Evolutionary conservation across 35 echinoderm and acorn worm species (phyloP).

Genomic region (Lytechinus pictus): DNA sequence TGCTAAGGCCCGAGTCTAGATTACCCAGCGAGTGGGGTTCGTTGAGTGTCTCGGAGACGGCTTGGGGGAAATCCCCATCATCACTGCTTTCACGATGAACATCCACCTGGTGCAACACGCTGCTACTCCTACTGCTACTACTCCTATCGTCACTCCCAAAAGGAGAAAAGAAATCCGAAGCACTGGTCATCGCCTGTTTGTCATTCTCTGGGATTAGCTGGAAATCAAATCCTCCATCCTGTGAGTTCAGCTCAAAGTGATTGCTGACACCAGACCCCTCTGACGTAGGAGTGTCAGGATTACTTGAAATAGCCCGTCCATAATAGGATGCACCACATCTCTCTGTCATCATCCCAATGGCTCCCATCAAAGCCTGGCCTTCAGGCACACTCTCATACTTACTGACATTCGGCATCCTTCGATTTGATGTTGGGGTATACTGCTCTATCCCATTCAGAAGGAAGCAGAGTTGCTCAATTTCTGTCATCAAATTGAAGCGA

Average conservation of each 20-base stretch:
- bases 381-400: neutral
- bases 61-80: neutral
- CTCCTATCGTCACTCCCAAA: neutral
- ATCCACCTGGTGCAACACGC: neutral
- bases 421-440: conserved; percentile 2
- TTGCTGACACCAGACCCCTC: neutral
- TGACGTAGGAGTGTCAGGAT: neutral
- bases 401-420: neutral
- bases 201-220: neutral
- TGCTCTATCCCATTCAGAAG: neutral
- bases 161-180: neutral
- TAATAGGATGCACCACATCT: neutral
- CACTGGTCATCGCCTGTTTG: neutral
- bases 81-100: neutral
- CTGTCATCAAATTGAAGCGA: neutral
- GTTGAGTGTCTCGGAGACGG: neutral
- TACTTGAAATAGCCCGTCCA: neutral
- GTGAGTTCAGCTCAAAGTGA: neutral
- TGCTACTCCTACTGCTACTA: neutral
- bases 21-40: neutral
- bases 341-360: neutral
- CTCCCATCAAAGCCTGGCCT: neutral
- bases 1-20: neutral
- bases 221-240: neutral
- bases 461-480: neutral